Evolutionary conservation across 2,888 invertebrate genomes (phyloP).

Genomic region (Folsomia manolachei): DNA sequence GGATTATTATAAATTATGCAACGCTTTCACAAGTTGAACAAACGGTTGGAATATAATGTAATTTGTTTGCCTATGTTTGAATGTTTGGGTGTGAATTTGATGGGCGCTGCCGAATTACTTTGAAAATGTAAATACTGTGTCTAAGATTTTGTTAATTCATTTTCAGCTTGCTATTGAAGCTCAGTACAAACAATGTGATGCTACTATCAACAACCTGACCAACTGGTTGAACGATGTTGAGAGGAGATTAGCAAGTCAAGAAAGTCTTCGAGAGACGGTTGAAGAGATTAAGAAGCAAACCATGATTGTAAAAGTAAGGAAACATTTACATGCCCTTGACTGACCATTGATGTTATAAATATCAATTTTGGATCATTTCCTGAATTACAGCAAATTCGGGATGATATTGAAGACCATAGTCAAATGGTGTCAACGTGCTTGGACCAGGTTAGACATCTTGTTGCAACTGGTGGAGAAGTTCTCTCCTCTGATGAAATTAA

Average conservation of each 20-base stretch:
- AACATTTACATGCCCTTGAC: no score
- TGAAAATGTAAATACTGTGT: background rate
- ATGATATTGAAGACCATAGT: conserved; percentile 81
- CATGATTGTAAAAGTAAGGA: conserved; percentile 73
- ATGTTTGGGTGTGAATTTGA: conserved; percentile 9
- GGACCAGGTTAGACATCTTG: conserved; percentile 85
- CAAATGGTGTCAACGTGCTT: conserved; percentile 79
- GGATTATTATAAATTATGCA: background rate
- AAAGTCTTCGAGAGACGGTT: conserved; percentile 79
- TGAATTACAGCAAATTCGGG: conserved; percentile 71
- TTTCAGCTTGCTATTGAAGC: conserved; percentile 91
- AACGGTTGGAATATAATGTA: background rate
- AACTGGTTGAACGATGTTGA: conserved; percentile 85
- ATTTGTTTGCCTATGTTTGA: background rate
- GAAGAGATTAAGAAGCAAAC: conserved; percentile 86
- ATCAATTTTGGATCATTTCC: background rate
- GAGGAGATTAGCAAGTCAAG: conserved; percentile 77
- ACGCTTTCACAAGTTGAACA: conserved; percentile 4
- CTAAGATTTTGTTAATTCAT: conserved; percentile 9
- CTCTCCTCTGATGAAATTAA: conserved; percentile 87
- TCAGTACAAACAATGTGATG: conserved; percentile 87
- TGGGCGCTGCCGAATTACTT: conserved; percentile 7
- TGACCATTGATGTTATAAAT: no score
- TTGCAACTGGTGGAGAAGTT: conserved; percentile 85
- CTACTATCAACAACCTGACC: conserved; percentile 75